Base-by-base conservation (phyloP, 2,113 vertebrate genomes). In the Actenoides hombroni region DNA sequence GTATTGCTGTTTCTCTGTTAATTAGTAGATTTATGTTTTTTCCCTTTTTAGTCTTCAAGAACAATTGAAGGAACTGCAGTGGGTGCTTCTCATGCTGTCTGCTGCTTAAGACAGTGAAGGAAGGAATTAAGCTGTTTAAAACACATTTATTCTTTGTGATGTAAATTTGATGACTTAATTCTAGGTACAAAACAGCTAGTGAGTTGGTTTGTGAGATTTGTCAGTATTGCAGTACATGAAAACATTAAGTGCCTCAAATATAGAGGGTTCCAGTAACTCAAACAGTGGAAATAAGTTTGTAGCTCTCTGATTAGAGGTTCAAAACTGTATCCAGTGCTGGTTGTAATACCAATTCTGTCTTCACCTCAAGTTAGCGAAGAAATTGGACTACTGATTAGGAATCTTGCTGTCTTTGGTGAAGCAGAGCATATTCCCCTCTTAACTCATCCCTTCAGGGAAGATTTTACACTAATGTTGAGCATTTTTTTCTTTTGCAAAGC, bases 101-200 rank as follows among this genome's bases (percentile, higher is more conserved):
- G 69, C 91, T 76, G 70, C 59, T 87, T 88, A 79, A 83, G 57
- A 84, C 91, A 84, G 53, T 33, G 91, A 94, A 85, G 68, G 87
- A 65, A 90, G 75, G 92, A 93, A 93, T 94, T 83, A 91, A 87
- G 83, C 85, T 90, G 75, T 93, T 97, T 94, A 93, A 93, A 94
- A 67, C 15, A 18, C 60, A 59, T 77, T 90, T 95, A 85, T 77
- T 93, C 87, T 96, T 95, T 95, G 84, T 88, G 88, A 95, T 94
- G 87, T 69, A 90, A 94, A 96, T 95, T 92, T 92, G 56, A 75
- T 87, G 69, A 91, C 84, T 94, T 95, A 95, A 96, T 96, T 94
- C 87, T 49, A 74, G 74, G 70, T 87, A 80, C 61, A 57, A 49
- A 86, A 10, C 3, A 17, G 71, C 59, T 49, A 59, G 78, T 0